phyloP scores from a whole-genome alignment of 2,888 invertebrate genomes.

The Drosophila nr. perissopoda region DNA sequence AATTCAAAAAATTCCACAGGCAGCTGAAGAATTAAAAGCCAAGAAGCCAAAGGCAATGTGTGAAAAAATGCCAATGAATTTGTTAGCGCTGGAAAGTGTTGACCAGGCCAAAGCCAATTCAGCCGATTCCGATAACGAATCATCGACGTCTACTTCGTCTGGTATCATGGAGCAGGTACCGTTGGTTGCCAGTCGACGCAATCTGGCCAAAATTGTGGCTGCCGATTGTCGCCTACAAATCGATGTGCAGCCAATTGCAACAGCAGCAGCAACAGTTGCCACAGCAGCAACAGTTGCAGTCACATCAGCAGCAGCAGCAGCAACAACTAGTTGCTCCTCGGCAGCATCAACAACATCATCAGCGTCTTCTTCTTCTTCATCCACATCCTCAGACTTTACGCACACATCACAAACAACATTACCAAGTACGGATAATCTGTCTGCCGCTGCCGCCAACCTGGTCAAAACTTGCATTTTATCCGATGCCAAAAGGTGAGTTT shows the following conservation, averaged over 20 bases:
- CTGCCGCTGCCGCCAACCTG: slow-evolving; percentile 72
- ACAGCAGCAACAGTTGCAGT: slow-evolving; percentile 39
- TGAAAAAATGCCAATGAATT: slow-evolving; percentile 78
- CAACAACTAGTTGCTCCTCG: slow-evolving; percentile 18
- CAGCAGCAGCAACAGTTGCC: slow-evolving; percentile 20
- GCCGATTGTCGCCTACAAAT: slow-evolving; percentile 78
- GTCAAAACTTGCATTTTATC: slow-evolving; percentile 80
- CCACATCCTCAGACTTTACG: slow-evolving; percentile 74
- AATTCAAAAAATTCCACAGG: slow-evolving; percentile 79
- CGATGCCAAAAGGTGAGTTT: slow-evolving; percentile 81
- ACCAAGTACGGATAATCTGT: slow-evolving; percentile 77
- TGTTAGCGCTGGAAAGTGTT: slow-evolving; percentile 70
- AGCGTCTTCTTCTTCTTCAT: slow-evolving; percentile 49
- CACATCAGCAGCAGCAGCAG: slow-evolving; percentile 32
- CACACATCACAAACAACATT: slow-evolving; percentile 76
- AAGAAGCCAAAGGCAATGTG: slow-evolving; percentile 71
- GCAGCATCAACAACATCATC: slow-evolving; percentile 44
- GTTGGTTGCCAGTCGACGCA: slow-evolving; percentile 72
- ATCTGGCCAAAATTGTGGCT: slow-evolving; percentile 75
- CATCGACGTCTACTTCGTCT: slow-evolving; percentile 29
- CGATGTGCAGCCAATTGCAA: slow-evolving; percentile 58
- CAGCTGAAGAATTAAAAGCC: slow-evolving; percentile 76
- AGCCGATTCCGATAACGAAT: slow-evolving; percentile 62
- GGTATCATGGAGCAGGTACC: slow-evolving; percentile 68
- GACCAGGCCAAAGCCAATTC: slow-evolving; percentile 25